Base-by-base conservation (phyloP, 2,113 vertebrate genomes). In the Elephantulus edwardii region DNA sequence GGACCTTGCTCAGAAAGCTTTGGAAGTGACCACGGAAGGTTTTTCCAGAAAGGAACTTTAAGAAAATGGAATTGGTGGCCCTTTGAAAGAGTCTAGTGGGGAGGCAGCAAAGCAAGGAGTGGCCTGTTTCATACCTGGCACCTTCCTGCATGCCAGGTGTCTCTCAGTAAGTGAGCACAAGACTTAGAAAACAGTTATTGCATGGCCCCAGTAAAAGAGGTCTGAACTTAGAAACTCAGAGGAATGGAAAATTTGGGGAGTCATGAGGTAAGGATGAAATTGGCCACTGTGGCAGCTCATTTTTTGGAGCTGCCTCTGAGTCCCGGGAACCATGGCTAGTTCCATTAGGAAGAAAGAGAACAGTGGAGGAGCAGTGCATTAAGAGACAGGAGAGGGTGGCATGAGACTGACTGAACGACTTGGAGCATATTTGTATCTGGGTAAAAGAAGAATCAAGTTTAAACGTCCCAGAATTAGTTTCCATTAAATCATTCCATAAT, bases 381-480 rank as follows among this genome's bases (percentile, higher is more conserved):
- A 28, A 66, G 54, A 88, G 77, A 50, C 33, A n/a, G 83, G 38
- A 82, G 62, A n/a, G 75, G 5, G 13, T 74, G 42, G 56, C 64
- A 3, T 44, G 74, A 60, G 5, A 5, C 14, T 48, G 77, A 13
- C 40, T 52, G 68, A 40, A 50, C 35, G 52, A n/a, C 80, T 50
- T 26, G 22, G 54, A 87, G 81, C 62, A 13, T 10, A 35, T 80
- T 66, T 58, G 60, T 50, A 20, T 87, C 48, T 79, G 75, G 86
- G 75, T 58, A 46, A 92, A 91, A 89, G 80, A 54, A 5, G 20
- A 50, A 82, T n/a, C 28, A 22, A 70, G 64, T 93, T 92, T 95
- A 78, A 94, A 91, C 76, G 71, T 30, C 94, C 71, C 77, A 75
- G 86, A 79, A 42, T 52, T 88, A 72, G 80, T 87, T 91, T 83